Conservation (phyloP, 2,113 vertebrate genomes). For the Acrocephalus kingi region DNA sequence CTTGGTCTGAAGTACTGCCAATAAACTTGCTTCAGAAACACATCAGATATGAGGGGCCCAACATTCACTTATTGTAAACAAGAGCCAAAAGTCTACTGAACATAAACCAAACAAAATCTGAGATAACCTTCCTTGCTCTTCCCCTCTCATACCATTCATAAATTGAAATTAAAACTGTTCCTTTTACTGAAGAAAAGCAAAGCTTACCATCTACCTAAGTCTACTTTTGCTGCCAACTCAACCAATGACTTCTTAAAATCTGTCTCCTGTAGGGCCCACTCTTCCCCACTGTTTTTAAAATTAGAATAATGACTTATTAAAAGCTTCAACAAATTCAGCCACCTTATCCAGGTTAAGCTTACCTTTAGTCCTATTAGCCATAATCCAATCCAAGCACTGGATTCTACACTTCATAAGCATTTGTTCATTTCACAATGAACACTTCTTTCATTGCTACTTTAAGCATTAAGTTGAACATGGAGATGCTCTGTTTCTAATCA, state of each 20-base stretch:
- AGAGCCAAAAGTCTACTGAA: slow-evolving; percentile 26
- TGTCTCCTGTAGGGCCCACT: background rate
- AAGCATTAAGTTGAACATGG: slow-evolving; percentile 6
- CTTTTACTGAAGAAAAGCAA: slow-evolving; percentile 26
- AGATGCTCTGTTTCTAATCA: slow-evolving; percentile 50
- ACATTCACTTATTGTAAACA: background rate
- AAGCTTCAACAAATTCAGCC: slow-evolving; percentile 47
- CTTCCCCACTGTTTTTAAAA: background rate
- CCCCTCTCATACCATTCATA: slow-evolving; percentile 3
- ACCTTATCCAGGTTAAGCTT: slow-evolving; percentile 20
- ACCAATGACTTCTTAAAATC: background rate
- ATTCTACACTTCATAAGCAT: slow-evolving; percentile 22
- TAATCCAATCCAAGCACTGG: slow-evolving; percentile 39
- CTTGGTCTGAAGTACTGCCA: background rate
- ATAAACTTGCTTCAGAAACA: slow-evolving; percentile 31
- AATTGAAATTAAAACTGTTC: background rate
- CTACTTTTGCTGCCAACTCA: slow-evolving; percentile 1
- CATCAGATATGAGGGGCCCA: background rate
- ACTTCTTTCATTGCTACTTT: slow-evolving; percentile 51
- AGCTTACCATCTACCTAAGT: background rate
- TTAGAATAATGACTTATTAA: slow-evolving; percentile 70
- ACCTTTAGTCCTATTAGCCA: slow-evolving; percentile 58
- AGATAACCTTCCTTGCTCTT: slow-evolving; percentile 12
- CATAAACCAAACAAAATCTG: background rate
- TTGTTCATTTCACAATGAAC: slow-evolving; percentile 66